Evolutionary conservation across 2,888 invertebrate genomes (phyloP), one percentile per base, ranked within the genome.

Genomic region (Mythimna pallens): DNA sequence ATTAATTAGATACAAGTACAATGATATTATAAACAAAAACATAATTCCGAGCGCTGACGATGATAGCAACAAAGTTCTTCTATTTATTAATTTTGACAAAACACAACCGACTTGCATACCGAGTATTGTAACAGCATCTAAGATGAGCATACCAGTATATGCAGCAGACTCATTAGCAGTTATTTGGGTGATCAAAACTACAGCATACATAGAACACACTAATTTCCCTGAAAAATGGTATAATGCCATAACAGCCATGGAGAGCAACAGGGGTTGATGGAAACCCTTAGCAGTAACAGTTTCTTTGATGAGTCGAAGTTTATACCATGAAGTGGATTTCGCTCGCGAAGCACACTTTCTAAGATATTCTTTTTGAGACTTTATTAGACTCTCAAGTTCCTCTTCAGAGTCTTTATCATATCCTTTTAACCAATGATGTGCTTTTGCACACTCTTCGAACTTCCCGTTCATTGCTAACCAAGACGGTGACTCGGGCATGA

Each of bases 111-210:
- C 47, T 82, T 93, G 93, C 91, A 92, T 92, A 12, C 92, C 91
- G 2, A 91, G 76, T 59, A 94, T 90, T n/a, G 93, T 93, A 3
- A 93, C 88, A 5, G 92, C 93, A 59, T 94, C 94, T 65, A 94
- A 84, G 65, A 94, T 89, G 14, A 94, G 84, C 94, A 94, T 94
- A 7, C 90, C 92, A 5, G 84, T 89, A 25, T 92, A 93, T 0
- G 93, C 92, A 0, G 90, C 87, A 3, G 82, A 77, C 73, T 93
- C 92, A 36, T 88, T 90, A 7, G 81, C 76, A 0, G 93, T 92
- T 43, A 94, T 92, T 78, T 89, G 82, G 22, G 80, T 88, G 25
- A 93, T 89, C 57, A 94, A 85, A 76, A 92, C 92, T 57, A 94
- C 84, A 6, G 92, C 90, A 68, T 92, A 94, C 77, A 92, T 89